Base-by-base conservation (phyloP, 2,797 vertebrate genomes). In the Gephyroberyx darwinii region DNA sequence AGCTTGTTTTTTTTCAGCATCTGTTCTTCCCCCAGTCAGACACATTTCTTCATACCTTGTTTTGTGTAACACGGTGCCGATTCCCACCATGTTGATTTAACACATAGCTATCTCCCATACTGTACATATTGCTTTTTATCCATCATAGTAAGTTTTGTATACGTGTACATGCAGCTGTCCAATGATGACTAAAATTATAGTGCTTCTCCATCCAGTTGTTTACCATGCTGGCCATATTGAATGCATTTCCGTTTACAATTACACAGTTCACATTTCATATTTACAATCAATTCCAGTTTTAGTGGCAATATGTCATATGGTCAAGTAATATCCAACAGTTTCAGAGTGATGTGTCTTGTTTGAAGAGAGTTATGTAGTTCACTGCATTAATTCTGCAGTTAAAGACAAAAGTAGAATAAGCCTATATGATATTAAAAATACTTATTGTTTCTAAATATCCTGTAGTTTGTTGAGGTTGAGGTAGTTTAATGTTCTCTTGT, bases 201-300 rank as follows among this genome's bases (percentile, higher is more conserved):
- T 9, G 2, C 51, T 17, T 69, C 10, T 53, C 8, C 26, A 31
- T 16, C 22, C 41, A 8, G 20, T 60, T 47, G 43, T 80, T 62
- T 51, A 22, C 16, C 52, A 9, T 57, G 54, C 30, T 22, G 22
- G 1, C 37, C 63, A 4, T 22, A 17, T 41, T 26, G 43, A 6
- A 14, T 16, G 30, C n/a, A 3, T 71, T 57, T 60, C 19, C 69
- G 20, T 37, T 54, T 10, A n/a, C n/a, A n/a, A n/a, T n/a, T n/a
- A 3, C 26, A 26, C 26, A 26, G 26, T 26, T 26, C 26, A 26
- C 1, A 26, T 26, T 26, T 14, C 2, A 64, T 59, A 52, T 52
- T 47, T 7, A 56, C 43, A 63, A 26, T 71, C 75, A 31, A 77
- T 83, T 74, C 74, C 50, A 78, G 50, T 71, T 54, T 75, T 60